phyloP scores from a whole-genome alignment of 1,140 invertebrate species.

The Lerema accius region DNA sequence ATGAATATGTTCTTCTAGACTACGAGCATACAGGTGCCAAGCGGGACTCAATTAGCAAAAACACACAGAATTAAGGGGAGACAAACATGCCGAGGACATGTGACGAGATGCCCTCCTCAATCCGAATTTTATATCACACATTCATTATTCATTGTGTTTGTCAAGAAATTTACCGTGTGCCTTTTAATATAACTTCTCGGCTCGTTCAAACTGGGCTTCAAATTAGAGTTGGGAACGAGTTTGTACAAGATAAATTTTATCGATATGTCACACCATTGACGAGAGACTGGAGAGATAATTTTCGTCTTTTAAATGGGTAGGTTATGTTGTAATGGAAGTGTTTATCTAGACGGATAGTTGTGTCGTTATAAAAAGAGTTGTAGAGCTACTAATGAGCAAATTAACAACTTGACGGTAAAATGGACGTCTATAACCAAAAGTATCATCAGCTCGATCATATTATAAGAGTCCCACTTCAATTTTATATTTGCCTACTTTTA shows the following conservation, averaged over 20 bases:
- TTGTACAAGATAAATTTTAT: constrained; percentile 60
- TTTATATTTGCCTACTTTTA: too few relatives aligned
- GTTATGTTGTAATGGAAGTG: too few relatives aligned
- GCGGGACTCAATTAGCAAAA: constrained; percentile 79
- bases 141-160: constrained; percentile 79
- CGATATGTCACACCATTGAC: constrained; percentile 13
- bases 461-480: too few relatives aligned
- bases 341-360: too few relatives aligned
- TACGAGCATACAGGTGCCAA: constrained; percentile 56
- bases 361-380: too few relatives aligned
- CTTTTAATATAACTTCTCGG: constrained; percentile 77
- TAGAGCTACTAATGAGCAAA: too few relatives aligned
- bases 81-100: constrained; percentile 75
- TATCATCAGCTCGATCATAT: too few relatives aligned
- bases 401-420: too few relatives aligned
- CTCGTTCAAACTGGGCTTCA: constrained; percentile 68
- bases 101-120: constrained; percentile 66
- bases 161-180: constrained; percentile 77
- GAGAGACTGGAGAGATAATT: neutral
- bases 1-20: constrained; percentile 48
- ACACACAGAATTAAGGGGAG: constrained; percentile 79
- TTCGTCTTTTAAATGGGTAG: too few relatives aligned
- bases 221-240: constrained; percentile 74
- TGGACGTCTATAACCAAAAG: too few relatives aligned
- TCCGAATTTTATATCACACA: constrained; percentile 79